A percentile compares a stretch with the other conserved stretches of the same genome.
Conservation (phyloP, 2,113 vertebrate species). For the Camelus bactrianus region DNA sequence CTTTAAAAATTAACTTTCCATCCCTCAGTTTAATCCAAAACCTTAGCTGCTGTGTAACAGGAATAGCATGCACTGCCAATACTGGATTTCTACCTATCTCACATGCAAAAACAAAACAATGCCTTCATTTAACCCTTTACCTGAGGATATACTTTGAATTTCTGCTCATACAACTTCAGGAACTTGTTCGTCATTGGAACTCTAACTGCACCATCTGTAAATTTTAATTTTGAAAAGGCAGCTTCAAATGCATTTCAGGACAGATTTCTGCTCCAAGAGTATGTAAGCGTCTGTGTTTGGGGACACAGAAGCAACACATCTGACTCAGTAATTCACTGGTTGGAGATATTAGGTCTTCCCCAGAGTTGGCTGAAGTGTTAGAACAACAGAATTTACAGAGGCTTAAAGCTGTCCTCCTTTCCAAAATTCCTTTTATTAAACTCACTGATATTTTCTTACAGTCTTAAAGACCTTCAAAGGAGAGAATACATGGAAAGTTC, state of each 20-base stretch:
- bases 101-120: not conserved
- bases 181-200: not conserved
- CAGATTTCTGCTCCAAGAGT: not conserved
- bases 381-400: not conserved
- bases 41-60: not conserved
- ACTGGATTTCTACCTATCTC: not conserved
- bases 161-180: not conserved
- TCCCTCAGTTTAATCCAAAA: not conserved
- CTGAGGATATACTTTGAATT: not conserved
- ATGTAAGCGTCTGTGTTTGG: not conserved
- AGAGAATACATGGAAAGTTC: not conserved
- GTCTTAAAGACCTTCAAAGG: not conserved
- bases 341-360: not conserved
- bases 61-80: not conserved
- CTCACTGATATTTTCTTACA: not conserved
- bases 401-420: not conserved
- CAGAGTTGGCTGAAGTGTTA: not conserved
- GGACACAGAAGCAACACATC: not conserved
- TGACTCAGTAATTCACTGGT: not conserved
- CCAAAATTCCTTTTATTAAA: not conserved
- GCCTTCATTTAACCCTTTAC: not conserved
- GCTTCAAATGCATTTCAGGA: not conserved
- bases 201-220: not conserved
- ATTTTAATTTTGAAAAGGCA: not conserved
- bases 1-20: constrained; percentile 66